Conservation (phyloP, 2,797 vertebrate genomes). For the Gallinago solitaria region DNA sequence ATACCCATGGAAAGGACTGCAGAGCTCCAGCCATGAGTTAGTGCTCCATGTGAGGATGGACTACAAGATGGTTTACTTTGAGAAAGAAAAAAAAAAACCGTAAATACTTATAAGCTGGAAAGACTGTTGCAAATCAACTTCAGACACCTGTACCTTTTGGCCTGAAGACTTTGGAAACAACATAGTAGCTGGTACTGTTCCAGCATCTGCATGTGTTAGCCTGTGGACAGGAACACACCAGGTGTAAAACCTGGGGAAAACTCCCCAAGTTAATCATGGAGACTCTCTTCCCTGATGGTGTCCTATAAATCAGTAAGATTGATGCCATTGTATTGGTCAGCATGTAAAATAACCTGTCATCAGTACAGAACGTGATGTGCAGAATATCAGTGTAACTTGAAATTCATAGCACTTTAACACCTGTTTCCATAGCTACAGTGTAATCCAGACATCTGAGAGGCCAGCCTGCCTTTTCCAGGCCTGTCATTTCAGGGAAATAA, state of each 20-base stretch:
- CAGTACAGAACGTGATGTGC: slow-evolving; percentile 73
- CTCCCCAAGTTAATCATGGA: not conserved
- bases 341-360: slow-evolving; percentile 73
- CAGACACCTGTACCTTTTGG: not conserved
- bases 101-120: not conserved
- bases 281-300: not conserved
- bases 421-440: slow-evolving; percentile 86
- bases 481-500: slow-evolving; percentile 84
- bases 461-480: slow-evolving; percentile 76
- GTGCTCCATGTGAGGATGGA: not conserved
- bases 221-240: rapidly evolving
- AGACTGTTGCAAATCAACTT: not conserved
- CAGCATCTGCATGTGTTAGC: rapidly evolving
- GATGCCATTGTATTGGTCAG: slow-evolving; percentile 71
- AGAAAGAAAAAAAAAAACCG: rapidly evolving
- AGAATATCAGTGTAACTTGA: slow-evolving; percentile 79
- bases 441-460: slow-evolving; percentile 83
- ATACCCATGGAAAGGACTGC: not conserved
- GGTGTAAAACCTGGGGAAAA: not conserved
- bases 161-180: not conserved
- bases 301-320: slow-evolving; percentile 65
- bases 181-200: not conserved
- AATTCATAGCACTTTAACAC: slow-evolving; percentile 84
- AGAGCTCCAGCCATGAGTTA: not conserved
- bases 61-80: not conserved